These are phyloP conservation scores for Acrobasis repandana DNA, from an alignment of 2,888 invertebrate species.

Conservation along the genomic window DNA sequence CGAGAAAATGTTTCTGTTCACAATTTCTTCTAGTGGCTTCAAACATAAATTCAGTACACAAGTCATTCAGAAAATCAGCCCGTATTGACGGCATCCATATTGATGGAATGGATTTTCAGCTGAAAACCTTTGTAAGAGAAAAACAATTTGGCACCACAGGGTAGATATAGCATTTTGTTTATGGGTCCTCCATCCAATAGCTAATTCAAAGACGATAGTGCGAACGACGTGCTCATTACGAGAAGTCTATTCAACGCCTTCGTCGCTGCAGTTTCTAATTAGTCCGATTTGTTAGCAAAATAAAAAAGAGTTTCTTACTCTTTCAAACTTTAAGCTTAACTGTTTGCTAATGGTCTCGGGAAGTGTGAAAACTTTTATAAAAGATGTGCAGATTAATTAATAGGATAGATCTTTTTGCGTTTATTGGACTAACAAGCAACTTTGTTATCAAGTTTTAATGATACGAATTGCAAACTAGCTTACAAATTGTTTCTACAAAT, in stretches of 20 bases:
- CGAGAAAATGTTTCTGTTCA: too few species aligned
- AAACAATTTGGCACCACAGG: too few species aligned
- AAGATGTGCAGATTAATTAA: background rate
- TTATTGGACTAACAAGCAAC: background rate
- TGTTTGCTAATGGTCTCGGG: conserved; percentile 4
- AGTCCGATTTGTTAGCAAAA: conserved; percentile 27
- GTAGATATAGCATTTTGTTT: too few species aligned
- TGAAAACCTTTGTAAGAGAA: too few species aligned
- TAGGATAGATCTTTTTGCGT: background rate
- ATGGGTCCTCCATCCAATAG: conserved; percentile 28
- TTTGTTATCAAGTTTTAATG: too few species aligned
- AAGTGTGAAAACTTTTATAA: background rate
- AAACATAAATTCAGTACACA: too few species aligned
- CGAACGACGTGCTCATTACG: conserved; percentile 28
- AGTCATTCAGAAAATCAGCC: too few species aligned
- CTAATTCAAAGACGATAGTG: conserved; percentile 6
- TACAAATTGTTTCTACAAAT: too few species aligned
- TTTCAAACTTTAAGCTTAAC: conserved; percentile 10
- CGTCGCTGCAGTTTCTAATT: conserved; percentile 32
- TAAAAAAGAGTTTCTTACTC: conserved; percentile 16
- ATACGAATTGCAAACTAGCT: too few species aligned
- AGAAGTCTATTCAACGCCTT: conserved; percentile 28
- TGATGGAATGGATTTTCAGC: too few species aligned
- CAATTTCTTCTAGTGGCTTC: too few species aligned
- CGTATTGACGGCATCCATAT: too few species aligned